A percentile compares a stretch with the other conserved stretches of the same genome.
phyloP scores from a whole-genome alignment of 2,888 invertebrate genomes.

The Serrognathus titanus region DNA sequence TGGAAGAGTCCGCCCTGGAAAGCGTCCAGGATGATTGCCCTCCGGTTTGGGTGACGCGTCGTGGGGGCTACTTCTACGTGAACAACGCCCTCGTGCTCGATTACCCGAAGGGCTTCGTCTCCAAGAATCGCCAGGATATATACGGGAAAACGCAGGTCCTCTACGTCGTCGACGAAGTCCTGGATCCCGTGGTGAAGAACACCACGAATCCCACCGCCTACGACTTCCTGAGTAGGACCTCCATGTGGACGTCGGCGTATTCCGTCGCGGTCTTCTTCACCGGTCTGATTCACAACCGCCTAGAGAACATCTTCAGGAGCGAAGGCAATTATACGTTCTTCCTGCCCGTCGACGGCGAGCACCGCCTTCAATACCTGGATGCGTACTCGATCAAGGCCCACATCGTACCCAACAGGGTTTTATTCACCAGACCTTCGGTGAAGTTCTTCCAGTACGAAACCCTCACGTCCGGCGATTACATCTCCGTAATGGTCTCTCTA shows the following conservation, averaged over 20 bases:
- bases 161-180: constrained; percentile 80
- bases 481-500: constrained; percentile 64
- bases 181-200: constrained; percentile 68
- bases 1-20: constrained; percentile 40
- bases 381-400: constrained; percentile 81
- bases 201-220: constrained; percentile 69
- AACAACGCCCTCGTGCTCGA: constrained; percentile 80
- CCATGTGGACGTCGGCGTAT: constrained; percentile 13
- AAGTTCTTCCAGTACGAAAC: constrained; percentile 72
- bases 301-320: constrained; percentile 67
- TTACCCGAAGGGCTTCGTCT: constrained; percentile 45
- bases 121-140: constrained; percentile 28
- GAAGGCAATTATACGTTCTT: constrained; percentile 81
- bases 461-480: constrained; percentile 73
- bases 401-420: constrained; percentile 77
- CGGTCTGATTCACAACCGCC: constrained; percentile 54
- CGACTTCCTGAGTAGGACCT: constrained; percentile 67
- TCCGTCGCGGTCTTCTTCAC: constrained; percentile 18
- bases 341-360: constrained; percentile 76
- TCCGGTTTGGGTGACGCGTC: constrained; percentile 75
- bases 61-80: constrained; percentile 66
- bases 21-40: constrained; percentile 80
- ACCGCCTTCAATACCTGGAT: constrained; percentile 62
- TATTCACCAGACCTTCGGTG: constrained; percentile 78
- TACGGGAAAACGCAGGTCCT: constrained; percentile 53